Evolutionary conservation across 2,797 vertebrate species (phyloP).

Genomic region (Mus minutoides): DNA sequence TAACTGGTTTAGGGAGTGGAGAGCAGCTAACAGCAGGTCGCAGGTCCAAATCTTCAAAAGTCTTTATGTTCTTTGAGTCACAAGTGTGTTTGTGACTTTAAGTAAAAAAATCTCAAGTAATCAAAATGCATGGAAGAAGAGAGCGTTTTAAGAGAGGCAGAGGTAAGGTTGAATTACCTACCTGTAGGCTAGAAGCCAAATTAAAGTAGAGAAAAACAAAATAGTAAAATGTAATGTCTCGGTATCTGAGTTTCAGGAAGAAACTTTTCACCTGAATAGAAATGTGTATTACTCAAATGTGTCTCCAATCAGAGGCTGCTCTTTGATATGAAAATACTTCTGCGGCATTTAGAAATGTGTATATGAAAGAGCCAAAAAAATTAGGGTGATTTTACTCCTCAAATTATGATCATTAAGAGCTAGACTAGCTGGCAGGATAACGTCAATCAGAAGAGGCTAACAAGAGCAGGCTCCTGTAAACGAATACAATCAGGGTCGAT

Average conservation of each 20-base stretch:
- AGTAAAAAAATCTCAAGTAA: conserved; percentile 10
- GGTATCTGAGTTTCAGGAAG: background rate
- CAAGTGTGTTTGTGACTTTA: background rate
- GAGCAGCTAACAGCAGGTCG: no score
- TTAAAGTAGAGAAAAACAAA: conserved; percentile 12
- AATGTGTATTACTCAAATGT: background rate
- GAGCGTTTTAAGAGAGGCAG: background rate
- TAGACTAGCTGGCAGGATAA: background rate
- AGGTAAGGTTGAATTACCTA: background rate
- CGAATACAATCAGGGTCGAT: background rate
- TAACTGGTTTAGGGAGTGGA: background rate
- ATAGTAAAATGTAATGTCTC: background rate
- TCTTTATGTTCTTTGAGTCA: background rate
- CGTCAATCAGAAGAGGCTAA: background rate
- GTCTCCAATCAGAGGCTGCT: background rate
- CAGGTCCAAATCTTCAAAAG: background rate
- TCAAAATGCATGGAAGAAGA: conserved; percentile 26
- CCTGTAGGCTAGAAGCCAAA: background rate
- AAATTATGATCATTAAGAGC: background rate
- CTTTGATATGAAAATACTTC: background rate
- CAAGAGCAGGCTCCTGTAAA: background rate
- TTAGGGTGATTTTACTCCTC: background rate
- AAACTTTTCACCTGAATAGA: background rate
- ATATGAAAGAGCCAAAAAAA: background rate
- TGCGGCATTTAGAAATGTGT: conserved; percentile 2